A percentile compares a stretch with the other conserved stretches of the same genome.
phyloP scores from a whole-genome alignment of 2,113 vertebrate genomes.

The Corythornis cristatus region DNA sequence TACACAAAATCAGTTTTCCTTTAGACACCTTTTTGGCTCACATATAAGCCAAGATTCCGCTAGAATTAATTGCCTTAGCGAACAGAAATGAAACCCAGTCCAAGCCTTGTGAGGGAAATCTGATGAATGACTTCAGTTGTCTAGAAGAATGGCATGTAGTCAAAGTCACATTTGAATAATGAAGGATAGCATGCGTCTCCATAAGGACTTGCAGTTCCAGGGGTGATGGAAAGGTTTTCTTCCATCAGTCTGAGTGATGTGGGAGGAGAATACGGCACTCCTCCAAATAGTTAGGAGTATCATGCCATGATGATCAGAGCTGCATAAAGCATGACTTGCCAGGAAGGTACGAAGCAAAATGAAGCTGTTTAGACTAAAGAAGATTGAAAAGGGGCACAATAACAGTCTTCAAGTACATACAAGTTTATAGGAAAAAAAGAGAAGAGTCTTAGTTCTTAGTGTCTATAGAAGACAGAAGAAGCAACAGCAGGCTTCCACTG shows the following conservation, averaged over 20 bases:
- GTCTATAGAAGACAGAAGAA: not conserved
- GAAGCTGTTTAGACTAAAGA: not conserved
- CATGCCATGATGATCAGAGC: not conserved
- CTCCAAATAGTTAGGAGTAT: not conserved
- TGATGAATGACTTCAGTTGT: conserved; percentile 15
- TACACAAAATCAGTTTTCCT: not conserved
- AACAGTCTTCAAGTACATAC: not conserved
- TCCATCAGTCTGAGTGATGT: not conserved
- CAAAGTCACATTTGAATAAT: conserved; percentile 16
- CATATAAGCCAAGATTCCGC: conserved; percentile 22
- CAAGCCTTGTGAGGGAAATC: conserved; percentile 6
- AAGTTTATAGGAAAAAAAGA: not conserved
- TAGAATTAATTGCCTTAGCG: not conserved
- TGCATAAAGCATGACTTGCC: not conserved
- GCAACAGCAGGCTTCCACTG: not conserved
- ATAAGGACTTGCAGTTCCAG: not conserved
- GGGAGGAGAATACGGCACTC: not conserved
- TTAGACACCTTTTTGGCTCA: conserved; percentile 49
- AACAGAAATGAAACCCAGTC: not conserved
- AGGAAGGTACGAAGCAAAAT: not conserved
- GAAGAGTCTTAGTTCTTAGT: not conserved
- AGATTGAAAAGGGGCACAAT: fast-evolving
- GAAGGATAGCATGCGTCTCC: not conserved
- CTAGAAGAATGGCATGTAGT: conserved; percentile 30
- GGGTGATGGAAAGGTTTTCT: conserved; percentile 14